Evolutionary conservation across 2,888 invertebrate genomes (phyloP).

Genomic region (Creontiades dilutus): DNA sequence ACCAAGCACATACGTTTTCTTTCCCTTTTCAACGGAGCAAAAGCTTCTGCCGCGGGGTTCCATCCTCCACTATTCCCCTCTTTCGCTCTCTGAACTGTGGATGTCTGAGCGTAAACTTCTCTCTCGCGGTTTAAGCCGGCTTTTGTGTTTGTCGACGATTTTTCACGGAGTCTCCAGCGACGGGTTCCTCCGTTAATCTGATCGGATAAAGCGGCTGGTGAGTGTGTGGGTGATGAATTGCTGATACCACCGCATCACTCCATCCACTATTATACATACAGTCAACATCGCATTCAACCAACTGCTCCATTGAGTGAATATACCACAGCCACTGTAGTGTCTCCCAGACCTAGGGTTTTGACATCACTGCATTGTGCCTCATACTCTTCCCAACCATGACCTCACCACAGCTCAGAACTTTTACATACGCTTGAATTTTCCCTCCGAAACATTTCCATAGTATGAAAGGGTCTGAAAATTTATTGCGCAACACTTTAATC

Average conservation of each 20-base stretch:
- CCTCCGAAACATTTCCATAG: no score
- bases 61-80: background rate
- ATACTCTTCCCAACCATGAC: no score
- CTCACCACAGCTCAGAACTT: no score
- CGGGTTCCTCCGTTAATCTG: background rate
- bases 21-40: constrained; percentile 1
- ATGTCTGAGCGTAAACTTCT: background rate
- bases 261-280: no score
- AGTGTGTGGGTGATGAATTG: background rate
- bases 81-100: background rate
- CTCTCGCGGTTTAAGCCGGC: background rate
- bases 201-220: background rate
- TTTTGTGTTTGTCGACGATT: background rate
- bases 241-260: background rate
- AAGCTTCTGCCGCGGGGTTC: background rate
- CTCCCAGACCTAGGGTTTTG: no score
- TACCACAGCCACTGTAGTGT: no score
- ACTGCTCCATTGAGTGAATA: no score
- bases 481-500: no score
- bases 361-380: no score
- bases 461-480: no score
- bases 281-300: no score
- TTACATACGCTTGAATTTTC: no score
- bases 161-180: background rate
- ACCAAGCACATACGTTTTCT: constrained; percentile 34